These are phyloP conservation scores for Dryas iulia DNA, from an alignment of 1,140 invertebrate species.

Conservation along the genomic window DNA sequence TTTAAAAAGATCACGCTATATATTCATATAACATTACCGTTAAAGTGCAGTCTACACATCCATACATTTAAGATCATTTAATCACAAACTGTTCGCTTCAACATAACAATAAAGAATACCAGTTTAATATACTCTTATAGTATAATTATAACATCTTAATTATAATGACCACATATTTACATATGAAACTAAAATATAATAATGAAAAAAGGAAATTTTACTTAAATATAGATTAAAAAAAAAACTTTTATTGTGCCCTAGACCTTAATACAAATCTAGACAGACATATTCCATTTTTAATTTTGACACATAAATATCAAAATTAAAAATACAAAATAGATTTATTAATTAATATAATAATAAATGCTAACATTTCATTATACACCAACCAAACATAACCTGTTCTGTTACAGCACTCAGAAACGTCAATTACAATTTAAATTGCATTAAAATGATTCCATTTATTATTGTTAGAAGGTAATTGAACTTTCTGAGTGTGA, in stretches of 20 bases:
- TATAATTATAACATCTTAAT: not conserved
- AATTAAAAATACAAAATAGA: not conserved
- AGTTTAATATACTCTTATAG: not conserved
- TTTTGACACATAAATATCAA: not conserved
- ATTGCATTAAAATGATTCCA: not conserved
- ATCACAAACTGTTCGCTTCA: conserved; percentile 9
- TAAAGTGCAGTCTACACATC: conserved; percentile 4
- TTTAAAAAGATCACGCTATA: not conserved
- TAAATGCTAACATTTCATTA: conserved; percentile 14
- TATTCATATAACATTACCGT: not conserved
- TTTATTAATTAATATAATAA: conserved; percentile 5
- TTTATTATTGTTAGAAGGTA: not conserved
- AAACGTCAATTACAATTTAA: not conserved
- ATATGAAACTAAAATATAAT: not conserved
- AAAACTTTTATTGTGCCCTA: conserved; percentile 13
- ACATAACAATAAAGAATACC: not conserved
- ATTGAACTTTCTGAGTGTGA: too few relatives aligned
- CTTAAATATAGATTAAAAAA: conserved; percentile 3
- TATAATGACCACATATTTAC: conserved; percentile 3
- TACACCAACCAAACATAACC: not conserved
- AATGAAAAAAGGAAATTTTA: not conserved
- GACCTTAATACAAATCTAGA: conserved; percentile 4
- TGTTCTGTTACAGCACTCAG: too few relatives aligned
- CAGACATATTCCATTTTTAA: not conserved
- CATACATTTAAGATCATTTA: conserved; percentile 10